Conservation (phyloP, 2,888 invertebrate species). For the Cephus runcator region DNA sequence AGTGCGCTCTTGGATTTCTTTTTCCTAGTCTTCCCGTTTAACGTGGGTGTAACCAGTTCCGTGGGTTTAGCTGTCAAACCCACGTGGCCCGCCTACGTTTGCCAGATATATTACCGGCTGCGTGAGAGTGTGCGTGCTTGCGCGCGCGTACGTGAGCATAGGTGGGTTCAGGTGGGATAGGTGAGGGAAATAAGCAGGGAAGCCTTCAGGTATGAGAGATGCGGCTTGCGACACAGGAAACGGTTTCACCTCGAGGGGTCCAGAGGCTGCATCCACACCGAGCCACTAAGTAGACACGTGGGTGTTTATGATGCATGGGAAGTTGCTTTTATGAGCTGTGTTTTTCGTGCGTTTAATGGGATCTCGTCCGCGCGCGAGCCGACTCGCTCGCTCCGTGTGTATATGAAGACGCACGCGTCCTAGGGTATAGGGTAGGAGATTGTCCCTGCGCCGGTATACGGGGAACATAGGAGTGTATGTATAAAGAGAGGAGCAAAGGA, state of each 20-base stretch:
- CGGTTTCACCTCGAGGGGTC: slow-evolving; percentile 54
- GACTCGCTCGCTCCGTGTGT: neutral
- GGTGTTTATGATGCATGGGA: slow-evolving; percentile 50
- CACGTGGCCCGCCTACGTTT: slow-evolving; percentile 63
- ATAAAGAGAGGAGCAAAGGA: no score
- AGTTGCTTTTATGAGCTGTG: slow-evolving; percentile 47
- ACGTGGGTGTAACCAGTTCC: slow-evolving; percentile 63
- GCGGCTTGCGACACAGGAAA: slow-evolving; percentile 60
- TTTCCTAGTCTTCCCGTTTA: neutral
- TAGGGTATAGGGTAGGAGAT: no score
- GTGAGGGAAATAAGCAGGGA: slow-evolving; percentile 22
- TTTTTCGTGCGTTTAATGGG: slow-evolving; percentile 42
- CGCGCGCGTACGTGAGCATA: neutral
- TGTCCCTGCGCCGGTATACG: no score
- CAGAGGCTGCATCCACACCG: slow-evolving; percentile 9
- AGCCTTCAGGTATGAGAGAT: slow-evolving; percentile 43
- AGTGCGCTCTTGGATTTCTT: neutral
- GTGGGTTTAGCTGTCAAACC: slow-evolving; percentile 63
- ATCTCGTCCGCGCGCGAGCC: slow-evolving; percentile 15
- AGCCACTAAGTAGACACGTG: slow-evolving; percentile 40
- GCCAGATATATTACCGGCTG: slow-evolving; percentile 49
- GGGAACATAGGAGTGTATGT: no score
- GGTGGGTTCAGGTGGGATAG: neutral
- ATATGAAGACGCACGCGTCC: neutral
- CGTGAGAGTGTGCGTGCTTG: slow-evolving; percentile 24